phyloP scores from a whole-genome alignment of 2,888 invertebrate genomes.

The Ochropleura leucogaster region DNA sequence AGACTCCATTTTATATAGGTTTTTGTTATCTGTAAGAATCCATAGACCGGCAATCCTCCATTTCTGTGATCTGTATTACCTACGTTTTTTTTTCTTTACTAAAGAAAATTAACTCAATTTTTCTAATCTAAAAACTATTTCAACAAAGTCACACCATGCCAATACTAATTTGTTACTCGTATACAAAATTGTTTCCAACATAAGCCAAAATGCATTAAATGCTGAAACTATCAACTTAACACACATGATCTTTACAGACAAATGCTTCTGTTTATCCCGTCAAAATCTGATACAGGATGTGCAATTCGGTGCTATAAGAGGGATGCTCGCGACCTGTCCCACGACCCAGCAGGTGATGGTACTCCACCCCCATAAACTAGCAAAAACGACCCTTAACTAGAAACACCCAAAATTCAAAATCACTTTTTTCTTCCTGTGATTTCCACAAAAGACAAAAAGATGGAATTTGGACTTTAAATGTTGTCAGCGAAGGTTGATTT shows the following conservation, averaged over 20 bases:
- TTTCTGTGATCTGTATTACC: neutral
- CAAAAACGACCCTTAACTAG: slow-evolving; percentile 57
- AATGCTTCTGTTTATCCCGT: slow-evolving; percentile 48
- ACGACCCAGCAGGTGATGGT: slow-evolving; percentile 87
- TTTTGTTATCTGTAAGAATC: neutral
- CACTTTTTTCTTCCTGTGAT: neutral
- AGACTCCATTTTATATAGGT: neutral
- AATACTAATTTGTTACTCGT: neutral
- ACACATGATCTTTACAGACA: slow-evolving; percentile 39
- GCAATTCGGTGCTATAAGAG: slow-evolving; percentile 84
- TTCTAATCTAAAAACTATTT: neutral
- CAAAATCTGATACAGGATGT: slow-evolving; percentile 79
- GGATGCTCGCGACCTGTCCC: slow-evolving; percentile 88
- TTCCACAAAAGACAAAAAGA: neutral
- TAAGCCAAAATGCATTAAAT: neutral
- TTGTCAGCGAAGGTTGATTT: slow-evolving; percentile 38
- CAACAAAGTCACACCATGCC: neutral
- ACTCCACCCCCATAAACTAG: slow-evolving; percentile 64
- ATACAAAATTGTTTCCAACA: neutral
- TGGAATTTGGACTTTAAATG: slow-evolving; percentile 40
- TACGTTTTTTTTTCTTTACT: no score
- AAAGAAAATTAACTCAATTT: neutral
- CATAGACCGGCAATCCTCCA: neutral
- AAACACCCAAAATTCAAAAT: slow-evolving; percentile 44
- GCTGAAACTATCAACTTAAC: slow-evolving; percentile 1